Base-by-base conservation (phyloP, 2,797 vertebrate genomes). In the Protonibea diacanthus region DNA sequence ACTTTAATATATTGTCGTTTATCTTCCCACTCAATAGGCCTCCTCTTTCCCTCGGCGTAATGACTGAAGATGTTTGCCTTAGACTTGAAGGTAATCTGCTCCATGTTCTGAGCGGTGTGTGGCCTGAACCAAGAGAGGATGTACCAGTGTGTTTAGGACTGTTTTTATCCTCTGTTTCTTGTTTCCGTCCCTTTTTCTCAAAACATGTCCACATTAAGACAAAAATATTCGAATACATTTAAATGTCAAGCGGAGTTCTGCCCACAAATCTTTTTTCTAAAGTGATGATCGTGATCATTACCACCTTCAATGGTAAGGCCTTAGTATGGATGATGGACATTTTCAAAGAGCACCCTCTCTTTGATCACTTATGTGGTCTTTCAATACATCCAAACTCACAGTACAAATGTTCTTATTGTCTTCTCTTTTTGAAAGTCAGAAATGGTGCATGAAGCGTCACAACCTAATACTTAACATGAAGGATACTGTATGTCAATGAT, bases 61-160 rank as follows among this genome's bases (percentile, higher is more conserved):
- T 53, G 18, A 78, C 2, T 44, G 23, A 81, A 65, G 64, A 68
- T 62, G 58, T 76, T 86, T 80, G 56, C 17, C 21, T 58, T 21
- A 42, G 25, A 47, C 14, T 38, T 44, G 47, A 48, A 60, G 33
- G 9, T 52, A 76, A 77, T 83, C 62, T 49, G 65, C 61, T 76
- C 42, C 52, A 51, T 65, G 58, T 51, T 71, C n/a, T 18, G 20
- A 61, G 38, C 66, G 53, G 60, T 71, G 68, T 67, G 58, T 62
- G 60, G 49, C 70, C 52, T 55, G 21, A 64, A 66, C 29, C 20
- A 48, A 25, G 20, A 55, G 52, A 56, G 42, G n/a, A 80, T 51
- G 53, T 44, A 62, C 20, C 40, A 20, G 12, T 45, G 47, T 63
- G 47, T 48, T 58, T 45, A 62, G 40, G 21, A 8, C 14, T 42